phyloP scores from a whole-genome alignment of 2,113 vertebrate species.

The Forbesichthys papilliferus region DNA sequence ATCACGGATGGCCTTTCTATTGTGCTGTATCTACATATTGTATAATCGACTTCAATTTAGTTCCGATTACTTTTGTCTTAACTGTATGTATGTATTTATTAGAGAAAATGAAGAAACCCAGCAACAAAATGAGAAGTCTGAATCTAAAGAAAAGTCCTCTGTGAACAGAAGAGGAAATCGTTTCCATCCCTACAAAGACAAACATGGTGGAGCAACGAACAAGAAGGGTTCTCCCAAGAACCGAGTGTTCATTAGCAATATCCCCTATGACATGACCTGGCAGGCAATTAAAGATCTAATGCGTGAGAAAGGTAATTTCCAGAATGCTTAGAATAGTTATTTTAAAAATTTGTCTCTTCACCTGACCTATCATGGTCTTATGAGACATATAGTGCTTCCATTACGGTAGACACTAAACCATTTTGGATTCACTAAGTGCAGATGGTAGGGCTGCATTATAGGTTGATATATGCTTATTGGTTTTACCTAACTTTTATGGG shows the following conservation, averaged over 20 bases:
- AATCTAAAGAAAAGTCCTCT: slow-evolving; percentile 87
- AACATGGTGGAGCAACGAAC: slow-evolving; percentile 80
- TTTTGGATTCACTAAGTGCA: slow-evolving; percentile 52
- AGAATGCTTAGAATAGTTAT: slow-evolving; percentile 32
- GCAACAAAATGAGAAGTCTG: slow-evolving; percentile 80
- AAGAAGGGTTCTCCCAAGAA: slow-evolving; percentile 89
- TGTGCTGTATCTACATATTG: background rate
- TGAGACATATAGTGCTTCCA: slow-evolving; percentile 49
- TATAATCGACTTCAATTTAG: background rate
- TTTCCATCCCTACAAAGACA: slow-evolving; percentile 97
- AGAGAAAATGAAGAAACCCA: slow-evolving; percentile 83
- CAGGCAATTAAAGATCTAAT: slow-evolving; percentile 99
- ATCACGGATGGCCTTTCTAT: background rate
- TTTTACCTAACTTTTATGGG: slow-evolving; percentile 56
- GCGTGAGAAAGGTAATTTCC: slow-evolving; percentile 96
- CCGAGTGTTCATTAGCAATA: slow-evolving; percentile 98
- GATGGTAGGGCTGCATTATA: slow-evolving; percentile 43
- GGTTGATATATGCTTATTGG: slow-evolving; percentile 58
- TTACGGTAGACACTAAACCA: slow-evolving; percentile 42
- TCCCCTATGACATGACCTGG: slow-evolving; percentile 99
- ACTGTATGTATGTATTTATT: slow-evolving; percentile 24
- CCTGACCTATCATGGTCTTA: slow-evolving; percentile 41
- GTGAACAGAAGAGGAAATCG: slow-evolving; percentile 83
- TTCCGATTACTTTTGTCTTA: background rate
- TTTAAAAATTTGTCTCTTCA: slow-evolving; percentile 25